Evolutionary conservation across 2,113 vertebrate genomes (phyloP), one percentile per base, ranked within the genome.

Genomic region (Nettapus auritus): DNA sequence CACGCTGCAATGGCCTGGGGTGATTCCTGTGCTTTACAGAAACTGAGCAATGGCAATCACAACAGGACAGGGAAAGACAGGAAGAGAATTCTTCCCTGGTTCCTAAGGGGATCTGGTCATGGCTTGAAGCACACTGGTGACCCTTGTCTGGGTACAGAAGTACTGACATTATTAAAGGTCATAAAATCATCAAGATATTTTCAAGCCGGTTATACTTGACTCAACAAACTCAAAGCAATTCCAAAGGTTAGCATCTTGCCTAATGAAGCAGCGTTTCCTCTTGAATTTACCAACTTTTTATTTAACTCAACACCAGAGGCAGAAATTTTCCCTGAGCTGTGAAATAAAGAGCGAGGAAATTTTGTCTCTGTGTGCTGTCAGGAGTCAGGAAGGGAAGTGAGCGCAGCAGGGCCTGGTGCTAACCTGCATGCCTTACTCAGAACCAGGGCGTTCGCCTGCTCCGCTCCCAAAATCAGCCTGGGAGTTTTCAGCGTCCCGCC

Each of bases 81-180:
- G 68, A 74, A 26, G 18, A 82, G 31, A 80, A 59, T n/a, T 79
- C 62, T 84, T 90, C 79, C 74, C 44, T 69, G 22, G 63, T 55
- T 53, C 25, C 57, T 33, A 3, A 71, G 42, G 63, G 55, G 10
- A 86, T 86, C 48, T 79, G 53, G 4, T 66, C 50, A 2, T 71
- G 44, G 53, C 88, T 83, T 36, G 33, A 56, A 94, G 75, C 31
- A 50, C 20, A 6, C 46, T 83, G 71, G 33, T 88, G 85, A 93
- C 76, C 93, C 91, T 96, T 97, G 62, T 20, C 83, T 92, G 84
- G 78, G 90, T 96, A 76, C 95, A 77, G 81, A 95, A 80, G 90
- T 92, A 55, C 92, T 92, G 70, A 42, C 55, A 4, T 77, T 82
- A 50, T 79, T 91, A 94, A 94, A 95, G 81, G 67, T 82, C 89